These are phyloP conservation scores for Ceyx cyanopectus DNA, from an alignment of 2,113 vertebrate genomes.

Conservation along the genomic window DNA sequence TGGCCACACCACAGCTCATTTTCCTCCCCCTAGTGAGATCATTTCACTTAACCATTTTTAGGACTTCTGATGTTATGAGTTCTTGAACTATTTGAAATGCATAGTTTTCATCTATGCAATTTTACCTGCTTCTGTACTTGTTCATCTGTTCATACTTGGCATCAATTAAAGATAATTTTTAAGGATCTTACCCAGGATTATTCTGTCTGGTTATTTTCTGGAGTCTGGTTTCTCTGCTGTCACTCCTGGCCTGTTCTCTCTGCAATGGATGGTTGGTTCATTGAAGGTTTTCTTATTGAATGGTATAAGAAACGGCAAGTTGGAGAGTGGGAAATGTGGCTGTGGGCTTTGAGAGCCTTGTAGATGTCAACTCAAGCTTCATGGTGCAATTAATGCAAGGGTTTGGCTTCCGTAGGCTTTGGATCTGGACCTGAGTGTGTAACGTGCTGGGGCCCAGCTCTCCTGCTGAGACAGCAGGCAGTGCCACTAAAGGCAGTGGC, in stretches of 20 bases:
- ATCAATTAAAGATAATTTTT: constrained; percentile 93
- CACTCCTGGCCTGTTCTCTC: background rate
- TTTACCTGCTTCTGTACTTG: constrained; percentile 88
- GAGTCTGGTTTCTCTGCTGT: constrained; percentile 48
- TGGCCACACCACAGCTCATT: constrained; percentile 62
- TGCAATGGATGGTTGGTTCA: background rate
- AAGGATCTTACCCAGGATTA: constrained; percentile 81
- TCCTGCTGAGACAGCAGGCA: background rate
- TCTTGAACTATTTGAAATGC: constrained; percentile 84
- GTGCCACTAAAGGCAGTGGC: background rate
- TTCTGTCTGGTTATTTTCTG: constrained; percentile 78
- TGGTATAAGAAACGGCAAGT: background rate
- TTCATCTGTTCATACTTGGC: constrained; percentile 89
- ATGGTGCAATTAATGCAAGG: background rate
- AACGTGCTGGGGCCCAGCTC: background rate
- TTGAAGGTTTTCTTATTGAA: background rate
- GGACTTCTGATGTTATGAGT: constrained; percentile 75
- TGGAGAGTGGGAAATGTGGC: background rate
- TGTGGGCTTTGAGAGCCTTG: background rate
- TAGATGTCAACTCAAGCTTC: background rate
- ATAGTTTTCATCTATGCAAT: constrained; percentile 94
- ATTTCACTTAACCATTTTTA: constrained; percentile 68
- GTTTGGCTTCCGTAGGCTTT: background rate
- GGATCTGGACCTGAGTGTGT: background rate
- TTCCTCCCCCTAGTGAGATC: constrained; percentile 53